Evolutionary conservation across 2,797 vertebrate genomes (phyloP).

Genomic region (Rhodeus uyekii): DNA sequence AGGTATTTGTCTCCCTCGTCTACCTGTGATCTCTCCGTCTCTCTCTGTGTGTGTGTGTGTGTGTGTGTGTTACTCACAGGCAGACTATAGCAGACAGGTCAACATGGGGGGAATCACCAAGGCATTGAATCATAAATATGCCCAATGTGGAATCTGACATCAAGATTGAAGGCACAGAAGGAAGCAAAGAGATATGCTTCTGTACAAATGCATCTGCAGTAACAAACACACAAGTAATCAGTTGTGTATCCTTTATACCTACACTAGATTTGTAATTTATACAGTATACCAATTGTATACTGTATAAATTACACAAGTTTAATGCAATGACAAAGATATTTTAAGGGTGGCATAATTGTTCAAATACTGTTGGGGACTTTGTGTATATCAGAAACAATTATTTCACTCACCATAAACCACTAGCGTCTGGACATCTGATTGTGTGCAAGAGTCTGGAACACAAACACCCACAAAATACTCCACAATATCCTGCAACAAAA

Average conservation of each 20-base stretch:
- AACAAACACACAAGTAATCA: constrained; percentile 30
- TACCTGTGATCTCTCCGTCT: no score
- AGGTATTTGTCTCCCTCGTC: no score
- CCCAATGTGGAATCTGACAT: constrained; percentile 66
- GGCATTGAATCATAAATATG: constrained; percentile 72
- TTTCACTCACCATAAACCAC: constrained; percentile 68
- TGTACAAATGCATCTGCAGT: constrained; percentile 67
- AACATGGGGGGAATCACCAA: constrained; percentile 45
- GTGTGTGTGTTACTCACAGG: constrained; percentile 68
- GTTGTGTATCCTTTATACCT: neutral
- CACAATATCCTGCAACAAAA: constrained; percentile 63
- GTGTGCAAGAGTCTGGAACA: constrained; percentile 76
- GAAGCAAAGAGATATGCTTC: constrained; percentile 66
- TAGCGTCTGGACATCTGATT: constrained; percentile 71
- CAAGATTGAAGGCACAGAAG: constrained; percentile 69
- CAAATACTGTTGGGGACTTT: neutral
- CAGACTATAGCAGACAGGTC: constrained; percentile 68
- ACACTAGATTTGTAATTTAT: no score
- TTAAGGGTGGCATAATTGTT: neutral
- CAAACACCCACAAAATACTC: constrained; percentile 79
- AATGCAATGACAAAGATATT: neutral
- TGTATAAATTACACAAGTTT: neutral
- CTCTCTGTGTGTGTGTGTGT: neutral
- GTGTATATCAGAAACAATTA: neutral
- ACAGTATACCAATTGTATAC: no score